Evolutionary conservation across 1,140 invertebrate genomes (phyloP).

Genomic region (Camponotus vicinus): DNA sequence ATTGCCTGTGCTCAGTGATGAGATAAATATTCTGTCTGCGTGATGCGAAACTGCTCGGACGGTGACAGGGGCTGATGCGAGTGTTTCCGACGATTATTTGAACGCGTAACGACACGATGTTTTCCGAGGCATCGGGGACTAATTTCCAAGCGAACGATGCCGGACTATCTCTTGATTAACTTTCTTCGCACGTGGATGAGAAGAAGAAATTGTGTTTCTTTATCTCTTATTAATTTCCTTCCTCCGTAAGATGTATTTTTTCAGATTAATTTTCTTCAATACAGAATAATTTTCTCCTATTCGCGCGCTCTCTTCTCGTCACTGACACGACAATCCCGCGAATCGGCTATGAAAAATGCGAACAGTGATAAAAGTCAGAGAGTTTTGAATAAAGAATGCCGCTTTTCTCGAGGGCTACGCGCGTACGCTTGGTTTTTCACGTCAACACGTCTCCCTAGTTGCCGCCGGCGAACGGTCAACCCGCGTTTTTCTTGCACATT

Average conservation of each 20-base stretch:
- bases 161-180: conserved; percentile 44
- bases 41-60: conserved; percentile 56
- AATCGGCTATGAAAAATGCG: conserved; percentile 3
- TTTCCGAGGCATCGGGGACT: conserved; percentile 49
- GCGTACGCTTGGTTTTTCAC: conserved; percentile 65
- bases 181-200: neutral
- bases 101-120: neutral
- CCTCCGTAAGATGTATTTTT: neutral
- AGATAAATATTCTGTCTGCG: conserved; percentile 69
- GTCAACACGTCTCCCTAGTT: conserved; percentile 61
- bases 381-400: conserved; percentile 81
- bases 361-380: conserved; percentile 74
- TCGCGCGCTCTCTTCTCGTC: neutral
- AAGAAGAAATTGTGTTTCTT: neutral
- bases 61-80: conserved; percentile 6
- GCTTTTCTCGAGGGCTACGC: conserved; percentile 37
- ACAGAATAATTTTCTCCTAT: neutral
- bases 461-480: conserved; percentile 54
- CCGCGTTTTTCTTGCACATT: conserved; percentile 62
- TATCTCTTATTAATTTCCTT: neutral
- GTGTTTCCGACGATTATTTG: conserved; percentile 27
- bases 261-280: neutral
- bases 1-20: conserved; percentile 47
- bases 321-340: conserved; percentile 21
- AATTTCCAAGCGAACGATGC: conserved; percentile 39